Conservation (phyloP, 2,797 vertebrate genomes). For the Heterohyrax brucei region DNA sequence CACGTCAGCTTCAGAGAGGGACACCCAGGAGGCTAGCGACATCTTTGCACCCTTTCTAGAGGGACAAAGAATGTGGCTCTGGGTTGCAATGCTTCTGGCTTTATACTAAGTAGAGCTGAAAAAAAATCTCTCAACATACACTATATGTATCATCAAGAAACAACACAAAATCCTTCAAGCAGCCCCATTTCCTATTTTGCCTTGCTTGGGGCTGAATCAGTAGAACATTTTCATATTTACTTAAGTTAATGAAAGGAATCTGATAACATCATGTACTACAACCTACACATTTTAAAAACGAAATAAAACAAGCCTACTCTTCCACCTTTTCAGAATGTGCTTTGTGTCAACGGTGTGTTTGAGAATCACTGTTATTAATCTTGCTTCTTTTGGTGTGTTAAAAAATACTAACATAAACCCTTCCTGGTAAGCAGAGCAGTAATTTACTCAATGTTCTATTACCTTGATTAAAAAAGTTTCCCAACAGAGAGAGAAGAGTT, state of each 20-base stretch:
- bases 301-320: slow-evolving; percentile 24
- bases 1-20: not conserved
- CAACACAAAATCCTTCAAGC: not conserved
- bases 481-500: slow-evolving; percentile 75
- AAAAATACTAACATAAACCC: slow-evolving; percentile 78
- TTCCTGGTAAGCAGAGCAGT: slow-evolving; percentile 74
- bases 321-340: slow-evolving; percentile 33
- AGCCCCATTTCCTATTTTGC: not conserved
- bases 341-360: slow-evolving; percentile 55
- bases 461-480: slow-evolving; percentile 82
- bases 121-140: not conserved
- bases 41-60: not conserved
- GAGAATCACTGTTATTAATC: slow-evolving; percentile 71
- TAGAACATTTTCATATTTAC: slow-evolving; percentile 39
- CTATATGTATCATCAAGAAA: not conserved
- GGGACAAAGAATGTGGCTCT: not conserved
- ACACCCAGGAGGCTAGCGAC: not conserved
- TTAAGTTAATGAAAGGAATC: slow-evolving; percentile 62
- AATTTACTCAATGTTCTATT: slow-evolving; percentile 81
- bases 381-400: slow-evolving; percentile 69
- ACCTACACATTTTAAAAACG: slow-evolving; percentile 24
- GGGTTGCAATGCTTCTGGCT: not conserved
- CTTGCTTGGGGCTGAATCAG: slow-evolving; percentile 13
- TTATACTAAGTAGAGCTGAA: not conserved
- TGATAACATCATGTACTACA: not conserved